A percentile compares a stretch with the other conserved stretches of the same genome.
Conservation (phyloP, 2,113 vertebrate species). For the Boleophthalmus pectinirostris region DNA sequence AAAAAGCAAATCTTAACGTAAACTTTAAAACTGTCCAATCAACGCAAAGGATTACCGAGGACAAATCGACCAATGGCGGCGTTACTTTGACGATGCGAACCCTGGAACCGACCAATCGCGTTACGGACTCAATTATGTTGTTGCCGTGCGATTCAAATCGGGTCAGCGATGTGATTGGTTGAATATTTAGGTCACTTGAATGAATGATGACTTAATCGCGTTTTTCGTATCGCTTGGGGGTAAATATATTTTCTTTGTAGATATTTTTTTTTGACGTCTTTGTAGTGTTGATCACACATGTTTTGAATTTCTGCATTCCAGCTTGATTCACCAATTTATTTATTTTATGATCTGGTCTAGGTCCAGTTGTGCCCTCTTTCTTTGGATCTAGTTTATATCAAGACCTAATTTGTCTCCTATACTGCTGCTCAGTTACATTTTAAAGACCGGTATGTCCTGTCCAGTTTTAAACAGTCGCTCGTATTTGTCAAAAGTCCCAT, state of each 20-base stretch:
- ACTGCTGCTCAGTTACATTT: not conserved
- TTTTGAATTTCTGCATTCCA: not conserved
- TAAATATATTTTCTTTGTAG: not conserved
- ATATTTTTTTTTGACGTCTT: not conserved
- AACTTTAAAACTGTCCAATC: not conserved
- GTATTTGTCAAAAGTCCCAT: too few relatives aligned
- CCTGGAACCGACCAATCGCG: not conserved
- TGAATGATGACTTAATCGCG: not conserved
- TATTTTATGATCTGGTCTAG: not conserved
- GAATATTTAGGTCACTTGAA: not conserved
- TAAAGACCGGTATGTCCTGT: too few relatives aligned
- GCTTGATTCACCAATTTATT: too few relatives aligned
- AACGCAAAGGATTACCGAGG: too few relatives aligned
- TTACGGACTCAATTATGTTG: not conserved
- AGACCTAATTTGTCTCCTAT: not conserved
- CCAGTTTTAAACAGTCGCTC: too few relatives aligned
- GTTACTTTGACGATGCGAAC: too few relatives aligned
- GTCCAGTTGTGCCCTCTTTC: not conserved
- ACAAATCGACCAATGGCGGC: not conserved
- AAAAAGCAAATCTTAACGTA: not conserved
- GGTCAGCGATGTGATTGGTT: slow-evolving; percentile 4
- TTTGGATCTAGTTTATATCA: not conserved
- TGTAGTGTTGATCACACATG: not conserved
- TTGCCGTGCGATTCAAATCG: not conserved
- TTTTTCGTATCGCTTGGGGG: not conserved